Conservation (phyloP, 2,113 vertebrate species). For the Triplophysa tibetana region DNA sequence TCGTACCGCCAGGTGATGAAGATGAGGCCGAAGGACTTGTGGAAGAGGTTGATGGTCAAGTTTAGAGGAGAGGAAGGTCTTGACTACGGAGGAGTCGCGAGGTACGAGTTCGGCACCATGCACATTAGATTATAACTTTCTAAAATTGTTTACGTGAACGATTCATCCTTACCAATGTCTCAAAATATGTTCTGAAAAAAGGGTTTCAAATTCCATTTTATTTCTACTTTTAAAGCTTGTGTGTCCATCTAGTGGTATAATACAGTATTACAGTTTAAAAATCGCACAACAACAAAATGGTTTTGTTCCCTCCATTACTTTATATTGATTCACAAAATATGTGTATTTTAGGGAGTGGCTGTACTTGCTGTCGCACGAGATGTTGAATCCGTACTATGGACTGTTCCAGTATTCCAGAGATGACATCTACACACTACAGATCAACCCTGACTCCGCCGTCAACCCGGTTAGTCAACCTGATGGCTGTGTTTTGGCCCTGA, state of each 20-base stretch:
- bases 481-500: background rate
- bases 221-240: background rate
- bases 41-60: slow-evolving; percentile 99
- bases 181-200: too few relatives aligned
- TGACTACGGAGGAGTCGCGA: slow-evolving; percentile 97
- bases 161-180: background rate
- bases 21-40: slow-evolving; percentile 98
- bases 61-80: slow-evolving; percentile 97
- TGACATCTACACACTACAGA: slow-evolving; percentile 97
- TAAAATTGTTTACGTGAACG: background rate
- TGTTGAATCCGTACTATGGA: slow-evolving; percentile 99
- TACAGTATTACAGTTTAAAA: background rate
- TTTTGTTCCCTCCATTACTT: too few relatives aligned
- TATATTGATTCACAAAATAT: background rate
- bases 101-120: slow-evolving; percentile 69
- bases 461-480: slow-evolving; percentile 82
- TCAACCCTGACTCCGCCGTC: slow-evolving; percentile 97
- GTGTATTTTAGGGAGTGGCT: slow-evolving; percentile 88
- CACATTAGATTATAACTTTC: background rate
- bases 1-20: slow-evolving; percentile 99
- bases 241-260: slow-evolving; percentile 52
- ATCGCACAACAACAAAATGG: background rate
- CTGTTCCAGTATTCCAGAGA: slow-evolving; percentile 98
- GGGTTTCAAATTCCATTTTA: background rate
- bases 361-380: slow-evolving; percentile 96